Evolutionary conservation across 2,113 vertebrate species (phyloP).

Genomic region (Dromiciops gliroides): DNA sequence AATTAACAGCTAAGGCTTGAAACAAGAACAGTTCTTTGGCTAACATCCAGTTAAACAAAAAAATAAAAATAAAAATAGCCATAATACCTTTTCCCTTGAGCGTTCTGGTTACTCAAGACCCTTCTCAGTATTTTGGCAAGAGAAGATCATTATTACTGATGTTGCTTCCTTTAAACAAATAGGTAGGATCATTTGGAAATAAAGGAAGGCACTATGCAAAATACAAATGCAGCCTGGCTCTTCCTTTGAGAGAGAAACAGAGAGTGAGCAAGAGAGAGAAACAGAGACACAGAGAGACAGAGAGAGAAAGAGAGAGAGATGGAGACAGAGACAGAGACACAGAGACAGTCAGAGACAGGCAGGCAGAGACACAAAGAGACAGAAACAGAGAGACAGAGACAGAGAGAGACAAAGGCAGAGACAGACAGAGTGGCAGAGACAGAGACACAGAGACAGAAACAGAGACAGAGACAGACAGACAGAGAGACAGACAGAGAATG

Average conservation of each 20-base stretch:
- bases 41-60: not conserved
- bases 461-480: not conserved
- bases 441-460: not conserved
- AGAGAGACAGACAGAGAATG: not conserved
- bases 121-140: not conserved
- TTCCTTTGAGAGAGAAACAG: not conserved
- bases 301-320: not conserved
- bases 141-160: not conserved
- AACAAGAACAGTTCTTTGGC: not conserved
- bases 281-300: not conserved
- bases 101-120: not conserved
- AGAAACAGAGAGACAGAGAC: no score
- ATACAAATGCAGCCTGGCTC: not conserved
- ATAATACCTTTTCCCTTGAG: not conserved
- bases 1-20: slow-evolving; percentile 30
- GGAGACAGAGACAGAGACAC: not conserved
- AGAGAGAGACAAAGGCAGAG: not conserved
- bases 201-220: not conserved
- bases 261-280: no score
- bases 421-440: no score
- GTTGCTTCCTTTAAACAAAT: slow-evolving; percentile 20
- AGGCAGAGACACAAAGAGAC: not conserved
- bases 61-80: not conserved
- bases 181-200: not conserved
- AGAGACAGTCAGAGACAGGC: not conserved